Evolutionary conservation across 2,797 vertebrate species (phyloP).

Genomic region (Megalops cyprinoides): DNA sequence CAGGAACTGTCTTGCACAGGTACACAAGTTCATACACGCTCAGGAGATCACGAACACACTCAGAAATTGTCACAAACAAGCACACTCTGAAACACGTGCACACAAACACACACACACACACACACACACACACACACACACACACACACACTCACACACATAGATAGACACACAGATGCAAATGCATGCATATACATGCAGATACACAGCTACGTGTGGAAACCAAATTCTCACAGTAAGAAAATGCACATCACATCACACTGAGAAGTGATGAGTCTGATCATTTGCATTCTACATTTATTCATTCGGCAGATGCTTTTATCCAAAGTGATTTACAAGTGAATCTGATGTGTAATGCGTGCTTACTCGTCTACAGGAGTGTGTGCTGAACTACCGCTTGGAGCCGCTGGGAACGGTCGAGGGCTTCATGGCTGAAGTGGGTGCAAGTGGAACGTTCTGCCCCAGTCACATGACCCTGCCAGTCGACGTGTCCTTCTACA

Average conservation of each 20-base stretch:
- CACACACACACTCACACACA: neutral
- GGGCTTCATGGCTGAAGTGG: constrained; percentile 95
- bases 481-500: constrained; percentile 97
- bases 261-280: neutral
- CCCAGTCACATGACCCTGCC: constrained; percentile 96
- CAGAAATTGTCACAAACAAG: too few species aligned
- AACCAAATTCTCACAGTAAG: neutral
- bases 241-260: neutral
- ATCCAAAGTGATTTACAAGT: too few species aligned
- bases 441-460: constrained; percentile 95
- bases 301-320: too few species aligned
- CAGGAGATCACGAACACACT: too few species aligned
- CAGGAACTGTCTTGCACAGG: constrained; percentile 7
- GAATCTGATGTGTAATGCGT: too few species aligned
- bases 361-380: constrained; percentile 87
- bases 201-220: neutral
- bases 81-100: too few species aligned
- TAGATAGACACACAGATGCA: neutral
- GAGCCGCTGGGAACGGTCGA: constrained; percentile 89
- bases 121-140: neutral
- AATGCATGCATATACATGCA: neutral
- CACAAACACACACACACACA: too few species aligned
- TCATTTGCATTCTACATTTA: too few species aligned
- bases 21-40: too few species aligned
- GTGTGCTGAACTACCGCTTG: constrained; percentile 94